These are phyloP conservation scores for Trematomus bernacchii DNA, from an alignment of 2,797 vertebrate species.

Conservation along the genomic window DNA sequence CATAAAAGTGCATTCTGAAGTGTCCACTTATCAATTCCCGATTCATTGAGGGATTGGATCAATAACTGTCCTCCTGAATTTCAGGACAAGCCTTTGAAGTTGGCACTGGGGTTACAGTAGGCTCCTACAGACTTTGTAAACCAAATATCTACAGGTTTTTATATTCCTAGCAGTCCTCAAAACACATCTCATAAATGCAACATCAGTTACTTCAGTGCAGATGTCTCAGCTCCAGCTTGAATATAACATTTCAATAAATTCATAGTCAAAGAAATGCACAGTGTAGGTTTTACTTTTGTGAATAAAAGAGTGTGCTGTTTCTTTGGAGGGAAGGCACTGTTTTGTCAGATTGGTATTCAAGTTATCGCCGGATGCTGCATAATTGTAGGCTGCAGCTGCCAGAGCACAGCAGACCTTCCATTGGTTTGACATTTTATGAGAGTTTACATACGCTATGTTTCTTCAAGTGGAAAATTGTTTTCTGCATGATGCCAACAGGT, in stretches of 20 bases:
- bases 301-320: slow-evolving; percentile 19
- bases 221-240: slow-evolving; percentile 36
- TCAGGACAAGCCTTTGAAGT: slow-evolving; percentile 80
- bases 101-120: slow-evolving; percentile 57
- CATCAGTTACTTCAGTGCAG: slow-evolving; percentile 43
- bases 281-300: slow-evolving; percentile 35
- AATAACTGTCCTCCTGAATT: slow-evolving; percentile 79
- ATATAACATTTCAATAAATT: slow-evolving; percentile 47
- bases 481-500: slow-evolving; percentile 80
- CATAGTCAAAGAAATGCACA: slow-evolving; percentile 25
- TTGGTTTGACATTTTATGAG: slow-evolving; percentile 76
- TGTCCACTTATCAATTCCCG: slow-evolving; percentile 80
- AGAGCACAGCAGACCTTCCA: slow-evolving; percentile 67
- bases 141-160: slow-evolving; percentile 45
- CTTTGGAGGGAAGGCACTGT: slow-evolving; percentile 41
- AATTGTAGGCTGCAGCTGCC: slow-evolving; percentile 79
- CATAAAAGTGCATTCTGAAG: slow-evolving; percentile 85
- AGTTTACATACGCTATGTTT: slow-evolving; percentile 76
- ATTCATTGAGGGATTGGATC: slow-evolving; percentile 81
- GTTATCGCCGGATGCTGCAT: slow-evolving; percentile 68
- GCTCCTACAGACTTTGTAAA: slow-evolving; percentile 43
- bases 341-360: slow-evolving; percentile 70
- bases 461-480: slow-evolving; percentile 83
- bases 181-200: slow-evolving; percentile 58
- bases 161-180: slow-evolving; percentile 48